Conservation (phyloP, 2,113 vertebrate genomes). For the Burhinus bistriatus region DNA sequence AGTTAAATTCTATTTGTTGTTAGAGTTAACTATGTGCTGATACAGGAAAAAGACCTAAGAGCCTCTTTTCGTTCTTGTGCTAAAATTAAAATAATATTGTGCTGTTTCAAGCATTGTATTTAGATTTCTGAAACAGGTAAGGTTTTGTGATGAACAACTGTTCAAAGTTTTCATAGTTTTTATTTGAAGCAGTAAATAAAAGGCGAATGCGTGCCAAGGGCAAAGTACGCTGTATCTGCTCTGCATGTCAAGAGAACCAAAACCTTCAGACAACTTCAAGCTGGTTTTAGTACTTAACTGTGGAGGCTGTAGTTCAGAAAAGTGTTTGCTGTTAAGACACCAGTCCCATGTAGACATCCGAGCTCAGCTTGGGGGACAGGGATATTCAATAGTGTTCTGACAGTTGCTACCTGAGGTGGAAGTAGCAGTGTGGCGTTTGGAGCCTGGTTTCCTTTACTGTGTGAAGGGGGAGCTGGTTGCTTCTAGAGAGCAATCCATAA, state of each 20-base stretch:
- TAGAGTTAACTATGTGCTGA: not conserved
- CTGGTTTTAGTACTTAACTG: not conserved
- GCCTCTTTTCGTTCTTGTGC: not conserved
- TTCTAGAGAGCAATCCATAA: not conserved
- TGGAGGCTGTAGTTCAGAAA: not conserved
- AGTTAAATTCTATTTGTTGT: not conserved
- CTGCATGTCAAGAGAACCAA: not conserved
- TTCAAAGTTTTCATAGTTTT: not conserved
- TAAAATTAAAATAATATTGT: not conserved
- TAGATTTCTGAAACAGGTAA: not conserved
- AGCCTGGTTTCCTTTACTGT: accelerated
- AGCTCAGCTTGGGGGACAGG: not conserved
- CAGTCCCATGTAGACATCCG: too few relatives aligned
- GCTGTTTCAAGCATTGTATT: not conserved
- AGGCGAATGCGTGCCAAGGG: not conserved
- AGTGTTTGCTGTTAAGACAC: not conserved
- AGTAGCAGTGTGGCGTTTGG: too few relatives aligned
- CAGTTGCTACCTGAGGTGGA: not conserved
- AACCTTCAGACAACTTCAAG: not conserved
- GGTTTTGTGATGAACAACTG: not conserved
- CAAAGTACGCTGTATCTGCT: not conserved
- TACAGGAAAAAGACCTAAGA: too few relatives aligned
- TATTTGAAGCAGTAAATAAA: not conserved
- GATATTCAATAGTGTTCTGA: not conserved
- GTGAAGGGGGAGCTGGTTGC: not conserved